Evolutionary conservation across 2,888 invertebrate genomes (phyloP), one percentile per base, ranked within the genome.

Genomic region (Anaspis maculata): DNA sequence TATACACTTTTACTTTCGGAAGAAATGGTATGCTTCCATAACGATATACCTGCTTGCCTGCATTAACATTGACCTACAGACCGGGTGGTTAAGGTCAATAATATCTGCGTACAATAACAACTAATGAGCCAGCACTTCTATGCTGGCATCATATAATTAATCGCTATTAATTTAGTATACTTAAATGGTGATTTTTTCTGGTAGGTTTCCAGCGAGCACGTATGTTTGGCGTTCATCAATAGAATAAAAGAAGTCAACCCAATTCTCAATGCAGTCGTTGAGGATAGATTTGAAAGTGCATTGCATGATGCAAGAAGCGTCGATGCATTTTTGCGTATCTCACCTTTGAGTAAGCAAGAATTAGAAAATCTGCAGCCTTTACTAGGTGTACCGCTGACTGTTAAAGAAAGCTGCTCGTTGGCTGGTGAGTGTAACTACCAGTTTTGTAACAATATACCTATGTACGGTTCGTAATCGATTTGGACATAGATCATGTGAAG

Each of bases 321-420:
- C 2, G 88, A 90, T 61, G 69, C 34, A 24, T 59, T 51, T 39
- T 31, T 57, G 13, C 35, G 40, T 29, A 50, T 44, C 3, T 44
- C 48, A 13, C 39, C 42, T 9, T 21, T 51, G n/a, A 45, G 27
- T 13, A 31, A 44, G 14, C 39, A 48, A 25, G 54, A 57, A 35
- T 27, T 53, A 19, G 38, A 49, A 30, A 48, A 48, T 66, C 70
- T 11, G 71, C 56, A 73, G 42, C 89, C 89, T 0, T 64, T 90
- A 31, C 66, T 89, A 1, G 90, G 90, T 0, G 74, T 90, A 11
- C 90, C 90, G 0, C 71, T 87, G 25, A 85, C 87, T 2, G 77
- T 84, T 1, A 90, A 90, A 57, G 87, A 88, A 60, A 79, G 82
- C 46, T 82, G 88, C 49, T 73, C 73, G 1, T 67, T 88, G 1